Evolutionary conservation across 1,140 invertebrate species (phyloP).

Genomic region (Zaprionus kolodkinae): DNA sequence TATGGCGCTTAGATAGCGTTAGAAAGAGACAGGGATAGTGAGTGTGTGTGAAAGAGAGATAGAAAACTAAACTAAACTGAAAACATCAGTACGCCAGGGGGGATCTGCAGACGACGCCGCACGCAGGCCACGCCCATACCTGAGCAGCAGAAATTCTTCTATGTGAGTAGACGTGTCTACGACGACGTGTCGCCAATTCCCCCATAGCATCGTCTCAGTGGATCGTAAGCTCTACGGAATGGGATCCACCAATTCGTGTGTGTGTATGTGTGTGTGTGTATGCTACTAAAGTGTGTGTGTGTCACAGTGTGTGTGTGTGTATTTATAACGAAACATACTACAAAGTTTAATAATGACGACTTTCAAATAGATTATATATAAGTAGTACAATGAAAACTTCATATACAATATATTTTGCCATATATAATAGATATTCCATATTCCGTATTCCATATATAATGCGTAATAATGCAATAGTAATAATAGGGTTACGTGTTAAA

Average conservation of each 20-base stretch:
- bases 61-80: conserved; percentile 66
- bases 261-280: conserved; percentile 35
- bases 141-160: conserved; percentile 80
- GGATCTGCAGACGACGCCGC: conserved; percentile 15
- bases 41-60: conserved; percentile 23
- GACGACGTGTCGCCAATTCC: conserved; percentile 16
- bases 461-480: conserved; percentile 80
- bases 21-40: conserved; percentile 8
- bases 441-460: conserved; percentile 48
- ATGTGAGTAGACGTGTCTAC: conserved; percentile 72
- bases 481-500: conserved; percentile 53
- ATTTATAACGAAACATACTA: conserved; percentile 80
- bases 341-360: conserved; percentile 69
- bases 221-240: conserved; percentile 21
- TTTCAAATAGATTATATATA: conserved; percentile 78
- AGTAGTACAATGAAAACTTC: conserved; percentile 81
- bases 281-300: conserved; percentile 46
- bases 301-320: conserved; percentile 33
- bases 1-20: conserved; percentile 55
- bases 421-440: conserved; percentile 74
- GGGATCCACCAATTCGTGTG: conserved; percentile 19
- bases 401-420: conserved; percentile 75
- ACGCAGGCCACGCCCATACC: conserved; percentile 70
- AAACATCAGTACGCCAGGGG: conserved; percentile 47
- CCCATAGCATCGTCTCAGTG: not conserved